Evolutionary conservation across 2,888 invertebrate genomes (phyloP), one percentile per base, ranked within the genome.

Genomic region (Mechanitis mazaeus): DNA sequence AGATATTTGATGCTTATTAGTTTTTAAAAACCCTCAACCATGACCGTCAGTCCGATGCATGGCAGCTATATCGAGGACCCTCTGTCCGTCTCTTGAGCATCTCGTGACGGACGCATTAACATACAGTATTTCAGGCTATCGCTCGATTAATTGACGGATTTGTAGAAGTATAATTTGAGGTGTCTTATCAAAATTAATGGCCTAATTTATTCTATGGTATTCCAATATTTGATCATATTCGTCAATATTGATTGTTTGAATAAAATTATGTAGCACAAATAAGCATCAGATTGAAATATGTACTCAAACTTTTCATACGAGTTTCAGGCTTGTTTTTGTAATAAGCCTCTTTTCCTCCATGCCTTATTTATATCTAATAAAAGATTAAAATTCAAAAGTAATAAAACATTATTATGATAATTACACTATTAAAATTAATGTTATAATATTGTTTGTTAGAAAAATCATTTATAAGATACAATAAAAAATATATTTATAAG

Each of bases 301-400:
- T 72, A 2, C 81, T 82, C 0, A 74, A 2, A 78, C 82, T 0
- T 76, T 83, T n/a, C 81, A 55, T 76, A 79, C 66, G 65, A 84
- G 84, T 62, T 82, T 83, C 56, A 84, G 85, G 0, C 20, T 20
- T 20, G 20, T 20, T 20, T 20, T 20, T 20, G 1, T 20, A 20
- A 20, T 20, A 20, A 20, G 20, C 20, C 20, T 1, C 20, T 20
- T 20, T 20, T 20, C 20, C 20, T 20, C 20, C 20, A 20, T 20
- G 20, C 20, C 20, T 20, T 20, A 20, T 20, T 20, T 20, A 20
- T 20, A 20, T 20, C 20, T 20, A 20, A 20, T 20, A 20, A 20
- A 20, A 20, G 20, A 20, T 20, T 0, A 20, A 20, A 20, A 20
- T 20, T n/a, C n/a, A n/a, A n/a, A 20, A 20, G 20, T 20, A 20